Conservation (phyloP, 92 coral and sea anemone genomes). For the Porites evermanni region DNA sequence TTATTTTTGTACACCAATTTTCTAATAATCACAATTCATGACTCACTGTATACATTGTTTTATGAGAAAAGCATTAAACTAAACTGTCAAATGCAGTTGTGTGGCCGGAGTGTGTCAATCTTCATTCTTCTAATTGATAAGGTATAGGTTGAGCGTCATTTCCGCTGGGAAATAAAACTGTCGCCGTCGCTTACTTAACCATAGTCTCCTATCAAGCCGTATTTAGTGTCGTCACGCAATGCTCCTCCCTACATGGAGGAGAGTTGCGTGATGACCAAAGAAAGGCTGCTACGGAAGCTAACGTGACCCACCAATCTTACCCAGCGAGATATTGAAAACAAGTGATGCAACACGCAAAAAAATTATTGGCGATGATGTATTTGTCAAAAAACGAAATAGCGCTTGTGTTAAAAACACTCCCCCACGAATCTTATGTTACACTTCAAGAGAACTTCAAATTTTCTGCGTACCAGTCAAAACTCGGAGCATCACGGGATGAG, state of each 20-base stretch:
- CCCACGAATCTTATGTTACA: neutral
- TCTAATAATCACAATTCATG: neutral
- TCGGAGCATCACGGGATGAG: neutral
- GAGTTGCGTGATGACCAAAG: too few species aligned
- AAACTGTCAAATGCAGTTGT: neutral
- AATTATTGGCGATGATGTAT: neutral
- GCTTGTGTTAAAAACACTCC: neutral
- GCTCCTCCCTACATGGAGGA: too few species aligned
- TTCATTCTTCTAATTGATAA: neutral
- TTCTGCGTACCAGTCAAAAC: too few species aligned
- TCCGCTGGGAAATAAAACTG: neutral
- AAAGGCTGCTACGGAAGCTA: too few species aligned
- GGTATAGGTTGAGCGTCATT: neutral
- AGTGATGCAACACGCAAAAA: neutral
- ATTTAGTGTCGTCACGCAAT: too few species aligned
- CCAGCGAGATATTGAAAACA: neutral
- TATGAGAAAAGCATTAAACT: neutral
- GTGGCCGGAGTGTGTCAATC: neutral
- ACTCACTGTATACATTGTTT: neutral
- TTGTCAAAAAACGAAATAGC: neutral
- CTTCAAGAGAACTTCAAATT: neutral
- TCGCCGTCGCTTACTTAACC: neutral
- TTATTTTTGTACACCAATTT: slow-evolving; percentile 3
- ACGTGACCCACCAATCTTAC: neutral
- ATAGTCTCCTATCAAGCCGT: too few species aligned